phyloP scores from a whole-genome alignment of 2,888 invertebrate genomes.

The Cephonodes hylas region DNA sequence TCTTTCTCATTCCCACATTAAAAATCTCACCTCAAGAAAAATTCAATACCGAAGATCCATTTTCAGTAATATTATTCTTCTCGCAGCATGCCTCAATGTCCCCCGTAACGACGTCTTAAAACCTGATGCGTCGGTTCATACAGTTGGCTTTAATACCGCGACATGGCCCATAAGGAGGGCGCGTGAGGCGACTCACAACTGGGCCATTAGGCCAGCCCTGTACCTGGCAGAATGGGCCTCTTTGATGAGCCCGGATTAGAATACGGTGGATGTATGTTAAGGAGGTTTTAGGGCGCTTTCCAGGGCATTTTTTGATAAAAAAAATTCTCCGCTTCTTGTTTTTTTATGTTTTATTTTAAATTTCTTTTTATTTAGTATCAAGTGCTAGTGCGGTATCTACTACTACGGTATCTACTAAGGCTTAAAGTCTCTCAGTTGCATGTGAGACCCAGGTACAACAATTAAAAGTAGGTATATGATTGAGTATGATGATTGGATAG shows the following conservation, averaged over 20 bases:
- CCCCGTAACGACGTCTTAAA: conserved; percentile 5
- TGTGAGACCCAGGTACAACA: too few relatives aligned
- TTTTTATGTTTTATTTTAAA: too few relatives aligned
- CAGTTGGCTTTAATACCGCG: background rate
- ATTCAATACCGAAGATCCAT: background rate
- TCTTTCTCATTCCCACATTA: background rate
- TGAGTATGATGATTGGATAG: too few relatives aligned
- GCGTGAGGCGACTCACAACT: background rate
- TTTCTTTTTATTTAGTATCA: too few relatives aligned
- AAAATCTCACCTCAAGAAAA: background rate
- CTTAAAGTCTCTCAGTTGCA: too few relatives aligned
- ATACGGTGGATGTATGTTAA: background rate
- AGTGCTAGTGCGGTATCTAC: too few relatives aligned
- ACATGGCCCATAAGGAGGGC: background rate
- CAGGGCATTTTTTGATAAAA: too few relatives aligned
- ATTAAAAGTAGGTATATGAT: too few relatives aligned
- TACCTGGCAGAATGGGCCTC: background rate
- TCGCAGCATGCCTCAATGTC: background rate
- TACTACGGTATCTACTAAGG: too few relatives aligned
- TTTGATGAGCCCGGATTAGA: background rate
- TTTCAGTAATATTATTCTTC: background rate
- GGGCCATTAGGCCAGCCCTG: background rate
- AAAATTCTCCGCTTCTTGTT: too few relatives aligned
- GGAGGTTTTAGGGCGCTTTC: too few relatives aligned
- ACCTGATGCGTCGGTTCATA: conserved; percentile 1